Conservation (phyloP, 2,888 invertebrate species). For the Andricus quercusramuli region DNA sequence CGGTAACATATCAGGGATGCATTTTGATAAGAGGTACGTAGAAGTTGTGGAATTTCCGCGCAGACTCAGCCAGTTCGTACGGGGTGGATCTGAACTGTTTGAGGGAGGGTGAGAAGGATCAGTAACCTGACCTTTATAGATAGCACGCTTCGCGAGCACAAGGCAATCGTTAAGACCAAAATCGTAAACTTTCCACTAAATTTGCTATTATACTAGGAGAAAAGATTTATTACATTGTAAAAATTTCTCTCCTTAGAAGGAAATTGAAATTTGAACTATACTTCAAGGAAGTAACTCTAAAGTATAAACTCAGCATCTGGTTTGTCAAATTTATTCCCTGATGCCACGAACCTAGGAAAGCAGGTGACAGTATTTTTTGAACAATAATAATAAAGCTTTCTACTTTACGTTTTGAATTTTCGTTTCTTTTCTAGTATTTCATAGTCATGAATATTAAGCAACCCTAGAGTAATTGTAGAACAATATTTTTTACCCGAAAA, state of each 20-base stretch:
- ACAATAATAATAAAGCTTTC: no score
- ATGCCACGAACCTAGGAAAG: no score
- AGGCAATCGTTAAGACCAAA: conserved; percentile 25
- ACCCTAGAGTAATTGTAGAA: no score
- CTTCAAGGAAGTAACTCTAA: neutral
- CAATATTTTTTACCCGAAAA: no score
- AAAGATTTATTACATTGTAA: conserved; percentile 10
- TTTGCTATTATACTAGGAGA: conserved; percentile 1
- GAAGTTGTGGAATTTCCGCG: conserved; percentile 61
- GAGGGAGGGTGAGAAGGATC: conserved; percentile 30
- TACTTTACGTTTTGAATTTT: no score
- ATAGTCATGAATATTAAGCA: no score
- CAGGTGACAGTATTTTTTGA: no score
- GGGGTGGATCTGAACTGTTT: conserved; percentile 39
- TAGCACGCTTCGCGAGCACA: neutral
- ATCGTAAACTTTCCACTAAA: conserved; percentile 25
- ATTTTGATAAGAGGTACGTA: conserved; percentile 62
- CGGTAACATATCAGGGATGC: conserved; percentile 71
- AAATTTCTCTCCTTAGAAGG: neutral
- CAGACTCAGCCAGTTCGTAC: conserved; percentile 61
- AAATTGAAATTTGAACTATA: neutral
- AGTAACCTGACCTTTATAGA: conserved; percentile 22
- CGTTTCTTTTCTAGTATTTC: no score
- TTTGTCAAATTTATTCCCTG: no score
- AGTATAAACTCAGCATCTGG: neutral